Percentiles rank a stretch among this genome's conserved stretches.
These are phyloP conservation scores for Scrobipalpa costella DNA, from an alignment of 2,888 invertebrate species.

Conservation along the genomic window DNA sequence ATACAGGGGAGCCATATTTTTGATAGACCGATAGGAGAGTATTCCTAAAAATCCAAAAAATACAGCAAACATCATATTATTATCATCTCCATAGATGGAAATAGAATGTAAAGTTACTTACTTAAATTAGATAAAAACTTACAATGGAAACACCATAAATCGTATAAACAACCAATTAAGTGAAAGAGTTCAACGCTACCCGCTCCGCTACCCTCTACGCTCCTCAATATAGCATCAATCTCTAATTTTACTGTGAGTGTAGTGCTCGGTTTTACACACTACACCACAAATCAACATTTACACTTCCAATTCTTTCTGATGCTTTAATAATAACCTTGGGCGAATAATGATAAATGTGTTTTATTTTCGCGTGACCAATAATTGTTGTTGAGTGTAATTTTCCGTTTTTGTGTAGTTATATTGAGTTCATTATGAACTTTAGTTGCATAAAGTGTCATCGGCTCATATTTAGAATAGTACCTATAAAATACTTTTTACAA, in stretches of 20 bases:
- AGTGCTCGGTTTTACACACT: neutral
- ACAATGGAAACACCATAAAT: neutral
- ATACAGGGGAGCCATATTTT: too few species aligned
- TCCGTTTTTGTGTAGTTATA: neutral
- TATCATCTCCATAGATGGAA: too few species aligned
- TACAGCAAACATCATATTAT: too few species aligned
- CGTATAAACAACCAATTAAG: neutral
- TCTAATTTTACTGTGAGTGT: neutral
- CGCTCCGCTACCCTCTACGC: conserved; percentile 12
- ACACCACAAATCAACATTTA: conserved; percentile 19
- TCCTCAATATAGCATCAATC: neutral
- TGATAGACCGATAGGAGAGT: too few species aligned
- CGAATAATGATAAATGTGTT: conserved; percentile 2
- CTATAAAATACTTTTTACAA: too few species aligned
- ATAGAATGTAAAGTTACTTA: too few species aligned
- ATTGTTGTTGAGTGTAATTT: conserved; percentile 8
- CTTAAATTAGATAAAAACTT: too few species aligned
- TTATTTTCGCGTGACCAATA: conserved; percentile 5
- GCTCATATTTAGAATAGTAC: too few species aligned
- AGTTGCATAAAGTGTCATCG: too few species aligned
- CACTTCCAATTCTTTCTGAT: conserved; percentile 15
- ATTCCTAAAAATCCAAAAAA: too few species aligned
- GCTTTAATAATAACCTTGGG: conserved; percentile 1
- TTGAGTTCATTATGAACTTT: neutral
- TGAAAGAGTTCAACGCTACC: neutral